These are phyloP conservation scores for Characodon lateralis DNA, from an alignment of 2,797 vertebrate species.

Conservation along the genomic window DNA sequence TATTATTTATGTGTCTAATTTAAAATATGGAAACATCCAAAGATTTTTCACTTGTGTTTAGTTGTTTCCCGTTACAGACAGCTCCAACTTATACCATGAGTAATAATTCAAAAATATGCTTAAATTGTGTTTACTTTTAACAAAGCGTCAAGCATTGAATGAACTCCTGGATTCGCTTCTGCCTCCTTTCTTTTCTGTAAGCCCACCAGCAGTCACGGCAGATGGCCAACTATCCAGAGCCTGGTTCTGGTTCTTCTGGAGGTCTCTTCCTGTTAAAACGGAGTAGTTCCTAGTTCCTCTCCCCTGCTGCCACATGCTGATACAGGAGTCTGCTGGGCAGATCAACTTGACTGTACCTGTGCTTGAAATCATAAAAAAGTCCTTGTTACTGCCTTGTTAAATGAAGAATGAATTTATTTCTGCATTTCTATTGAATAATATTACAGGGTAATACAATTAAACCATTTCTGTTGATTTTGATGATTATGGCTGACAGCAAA, in stretches of 20 bases:
- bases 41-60: neutral
- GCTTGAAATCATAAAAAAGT: too few species aligned
- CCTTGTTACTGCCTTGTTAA: too few species aligned
- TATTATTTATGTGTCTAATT: neutral
- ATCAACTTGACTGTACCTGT: too few species aligned
- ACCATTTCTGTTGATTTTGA: too few species aligned
- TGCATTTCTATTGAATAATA: too few species aligned
- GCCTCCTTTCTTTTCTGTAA: neutral
- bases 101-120: neutral
- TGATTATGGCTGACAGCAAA: too few species aligned
- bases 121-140: neutral
- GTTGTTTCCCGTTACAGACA: neutral
- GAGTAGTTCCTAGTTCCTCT: neutral
- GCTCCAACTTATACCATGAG: neutral
- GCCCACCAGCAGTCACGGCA: neutral
- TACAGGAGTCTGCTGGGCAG: too few species aligned
- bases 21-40: neutral
- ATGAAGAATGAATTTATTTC: too few species aligned
- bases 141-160: neutral
- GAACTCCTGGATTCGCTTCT: neutral
- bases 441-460: too few species aligned
- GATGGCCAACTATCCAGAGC: neutral
- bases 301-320: too few species aligned
- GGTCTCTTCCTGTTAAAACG: neutral
- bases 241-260: conserved; percentile 1